Evolutionary conservation across 2,888 invertebrate species (phyloP).

Genomic region (Andrena haemorrhoa): DNA sequence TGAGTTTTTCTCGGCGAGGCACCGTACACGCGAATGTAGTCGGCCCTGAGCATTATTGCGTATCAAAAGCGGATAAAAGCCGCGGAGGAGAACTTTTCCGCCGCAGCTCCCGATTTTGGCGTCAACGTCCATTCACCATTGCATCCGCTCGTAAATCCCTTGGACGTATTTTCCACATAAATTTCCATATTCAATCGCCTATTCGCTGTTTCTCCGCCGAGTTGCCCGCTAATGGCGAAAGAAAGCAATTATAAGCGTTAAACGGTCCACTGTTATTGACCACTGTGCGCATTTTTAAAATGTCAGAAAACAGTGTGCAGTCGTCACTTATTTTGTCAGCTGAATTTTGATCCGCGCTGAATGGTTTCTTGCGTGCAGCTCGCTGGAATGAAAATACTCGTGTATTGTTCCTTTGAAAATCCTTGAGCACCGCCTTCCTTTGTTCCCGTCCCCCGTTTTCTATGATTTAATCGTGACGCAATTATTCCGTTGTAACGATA

Average conservation of each 20-base stretch:
- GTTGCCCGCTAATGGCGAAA: too few relatives aligned
- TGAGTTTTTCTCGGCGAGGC: constrained; percentile 55
- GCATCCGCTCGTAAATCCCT: not conserved
- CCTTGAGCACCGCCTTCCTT: not conserved
- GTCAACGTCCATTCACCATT: not conserved
- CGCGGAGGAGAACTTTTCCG: constrained; percentile 24
- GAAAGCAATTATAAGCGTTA: too few relatives aligned
- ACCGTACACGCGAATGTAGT: constrained; percentile 61
- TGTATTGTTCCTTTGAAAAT: constrained; percentile 2
- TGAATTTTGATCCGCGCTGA: not conserved
- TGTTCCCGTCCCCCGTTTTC: not conserved
- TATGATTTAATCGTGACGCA: constrained; percentile 11
- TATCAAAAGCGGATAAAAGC: constrained; percentile 50
- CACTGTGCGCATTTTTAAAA: too few relatives aligned
- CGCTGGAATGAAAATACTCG: not conserved
- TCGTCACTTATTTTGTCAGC: not conserved
- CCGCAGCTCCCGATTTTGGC: constrained; percentile 5
- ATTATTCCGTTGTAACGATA: constrained; percentile 19
- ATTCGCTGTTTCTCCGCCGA: too few relatives aligned
- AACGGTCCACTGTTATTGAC: too few relatives aligned
- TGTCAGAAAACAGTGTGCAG: not conserved
- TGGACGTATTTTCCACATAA: too few relatives aligned
- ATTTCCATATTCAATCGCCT: too few relatives aligned
- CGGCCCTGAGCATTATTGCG: constrained; percentile 63
- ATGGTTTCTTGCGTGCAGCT: not conserved